phyloP scores from a whole-genome alignment of 2,113 vertebrate genomes.

The Delphinapterus leucas region DNA sequence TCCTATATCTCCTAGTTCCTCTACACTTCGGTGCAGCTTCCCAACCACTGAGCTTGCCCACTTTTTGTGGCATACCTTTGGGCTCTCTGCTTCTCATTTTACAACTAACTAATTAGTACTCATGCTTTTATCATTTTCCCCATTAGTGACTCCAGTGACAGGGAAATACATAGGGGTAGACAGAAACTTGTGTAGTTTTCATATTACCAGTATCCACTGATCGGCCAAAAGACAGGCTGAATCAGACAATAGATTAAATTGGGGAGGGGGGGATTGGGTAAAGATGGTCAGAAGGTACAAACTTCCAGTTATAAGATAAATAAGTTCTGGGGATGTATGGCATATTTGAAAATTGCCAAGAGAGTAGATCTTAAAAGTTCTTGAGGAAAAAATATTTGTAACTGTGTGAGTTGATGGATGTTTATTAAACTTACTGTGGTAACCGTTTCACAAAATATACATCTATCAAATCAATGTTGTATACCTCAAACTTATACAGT shows the following conservation, averaged over 20 bases:
- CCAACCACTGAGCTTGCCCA: neutral
- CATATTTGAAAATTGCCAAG: neutral
- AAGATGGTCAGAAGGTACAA: neutral
- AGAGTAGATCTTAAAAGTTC: neutral
- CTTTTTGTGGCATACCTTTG: neutral
- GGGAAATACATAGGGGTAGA: neutral
- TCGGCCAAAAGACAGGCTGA: neutral
- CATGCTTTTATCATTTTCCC: neutral
- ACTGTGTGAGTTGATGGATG: neutral
- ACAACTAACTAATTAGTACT: neutral
- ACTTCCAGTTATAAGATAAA: neutral
- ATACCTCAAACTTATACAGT: neutral
- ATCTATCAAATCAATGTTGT: neutral
- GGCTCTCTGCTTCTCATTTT: neutral
- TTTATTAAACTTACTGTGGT: neutral
- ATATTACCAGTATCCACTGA: neutral
- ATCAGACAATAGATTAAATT: neutral
- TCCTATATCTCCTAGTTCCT: neutral
- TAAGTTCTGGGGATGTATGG: neutral
- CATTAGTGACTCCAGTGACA: neutral
- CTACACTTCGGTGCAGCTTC: neutral
- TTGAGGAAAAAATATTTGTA: neutral
- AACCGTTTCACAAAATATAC: neutral
- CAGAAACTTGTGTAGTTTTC: neutral
- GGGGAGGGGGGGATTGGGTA: neutral